phyloP scores from a whole-genome alignment of 2,888 invertebrate genomes.

The Eupithecia exiguata region DNA sequence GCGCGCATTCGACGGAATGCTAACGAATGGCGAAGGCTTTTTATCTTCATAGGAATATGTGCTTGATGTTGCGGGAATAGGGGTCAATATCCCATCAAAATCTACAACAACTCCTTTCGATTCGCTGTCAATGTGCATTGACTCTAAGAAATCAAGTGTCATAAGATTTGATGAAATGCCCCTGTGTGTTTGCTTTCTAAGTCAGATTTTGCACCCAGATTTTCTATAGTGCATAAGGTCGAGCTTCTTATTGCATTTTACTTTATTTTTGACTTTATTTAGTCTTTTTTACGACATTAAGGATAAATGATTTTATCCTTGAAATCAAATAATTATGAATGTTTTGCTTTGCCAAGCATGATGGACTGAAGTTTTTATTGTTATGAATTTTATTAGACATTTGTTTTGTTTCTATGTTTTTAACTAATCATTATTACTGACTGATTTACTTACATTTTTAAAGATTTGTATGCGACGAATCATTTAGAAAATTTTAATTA shows the following conservation, averaged over 20 bases:
- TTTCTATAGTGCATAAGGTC: neutral
- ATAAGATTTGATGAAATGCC: neutral
- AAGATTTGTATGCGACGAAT: neutral
- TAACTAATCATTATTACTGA: slow-evolving; percentile 29
- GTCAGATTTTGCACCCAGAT: neutral
- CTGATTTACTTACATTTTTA: neutral
- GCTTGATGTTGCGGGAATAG: neutral
- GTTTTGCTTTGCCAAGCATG: slow-evolving; percentile 24
- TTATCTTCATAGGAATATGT: neutral
- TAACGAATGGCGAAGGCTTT: neutral
- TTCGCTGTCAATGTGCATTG: neutral
- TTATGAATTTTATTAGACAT: slow-evolving; percentile 23
- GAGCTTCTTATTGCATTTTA: neutral
- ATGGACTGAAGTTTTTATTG: slow-evolving; percentile 25
- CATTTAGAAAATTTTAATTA: neutral
- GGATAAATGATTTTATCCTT: neutral
- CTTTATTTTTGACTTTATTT: neutral
- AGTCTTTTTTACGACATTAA: neutral
- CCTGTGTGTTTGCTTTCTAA: slow-evolving; percentile 1
- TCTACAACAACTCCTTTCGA: neutral
- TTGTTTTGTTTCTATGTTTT: slow-evolving; percentile 27
- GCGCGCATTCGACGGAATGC: neutral
- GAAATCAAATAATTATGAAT: slow-evolving; percentile 16
- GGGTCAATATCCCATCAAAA: neutral
- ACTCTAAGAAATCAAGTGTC: neutral